Base-by-base conservation (phyloP, 2,113 vertebrate genomes). In the Periophthalmus modestus region DNA sequence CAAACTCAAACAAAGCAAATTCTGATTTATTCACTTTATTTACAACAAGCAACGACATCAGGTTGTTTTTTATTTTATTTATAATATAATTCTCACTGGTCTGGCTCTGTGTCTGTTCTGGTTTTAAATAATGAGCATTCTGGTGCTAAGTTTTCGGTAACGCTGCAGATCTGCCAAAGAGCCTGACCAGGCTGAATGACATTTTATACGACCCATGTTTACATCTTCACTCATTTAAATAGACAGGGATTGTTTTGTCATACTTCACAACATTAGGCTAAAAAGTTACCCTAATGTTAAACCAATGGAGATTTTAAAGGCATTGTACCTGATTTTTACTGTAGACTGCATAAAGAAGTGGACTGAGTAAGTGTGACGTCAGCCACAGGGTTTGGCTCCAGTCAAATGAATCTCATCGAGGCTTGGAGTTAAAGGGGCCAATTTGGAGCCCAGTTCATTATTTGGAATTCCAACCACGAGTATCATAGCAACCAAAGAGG, bases 1-100 rank as follows among this genome's bases (percentile, higher is more conserved):
- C 87, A 97, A 96, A 82, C 94, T 98, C 91, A 97, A 97, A 92
- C 95, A 97, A 91, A 84, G 90, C 71, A 98, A 98, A 89, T 96
- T 96, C 93, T 98, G 91, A 96, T 65, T 7, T 3, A 11, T 19
- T 2, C 2, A 24, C 66, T 28, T 54, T 12, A 0, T 23, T 28
- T 6, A 28, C 12, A 15, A 28, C 48, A 52, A 16, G 4, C 15
- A 7, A 19, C 57, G 1, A 55, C 52, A 21, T 21, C 52, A 10
- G 52, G 7, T 19, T 55, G 52, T 21, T 55, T 55, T 55, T 67
- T 33, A 36, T 34, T 15, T 67, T 43, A 16, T 48, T 16, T 24
- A 48, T n/a, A 4, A 12, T n/a, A 4, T 6, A 2, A 28, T 34
- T 62, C 59, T 34, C 59, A 33, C 62, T n/a, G 33, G 34, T 11